Evolutionary conservation across 2,113 vertebrate genomes (phyloP).

Genomic region (Ursus arctos): DNA sequence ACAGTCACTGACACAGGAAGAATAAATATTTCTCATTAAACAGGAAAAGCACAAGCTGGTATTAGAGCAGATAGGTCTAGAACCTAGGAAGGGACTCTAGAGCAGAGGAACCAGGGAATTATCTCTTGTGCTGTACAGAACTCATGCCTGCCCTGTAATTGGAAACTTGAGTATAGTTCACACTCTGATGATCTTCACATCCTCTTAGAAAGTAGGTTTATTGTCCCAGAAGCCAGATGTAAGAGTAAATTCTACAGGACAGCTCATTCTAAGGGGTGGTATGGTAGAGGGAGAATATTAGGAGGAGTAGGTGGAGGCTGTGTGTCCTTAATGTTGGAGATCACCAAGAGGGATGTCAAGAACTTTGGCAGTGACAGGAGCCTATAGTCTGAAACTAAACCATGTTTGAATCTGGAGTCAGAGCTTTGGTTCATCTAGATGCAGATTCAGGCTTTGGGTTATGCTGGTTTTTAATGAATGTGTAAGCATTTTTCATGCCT

Average conservation of each 20-base stretch:
- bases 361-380: background rate
- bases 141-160: background rate
- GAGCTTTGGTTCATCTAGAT: background rate
- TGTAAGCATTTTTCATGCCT: background rate
- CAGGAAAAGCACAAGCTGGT: background rate
- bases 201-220: background rate
- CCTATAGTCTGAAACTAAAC: background rate
- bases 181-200: fast-evolving
- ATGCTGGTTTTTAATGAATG: background rate
- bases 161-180: background rate
- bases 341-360: background rate
- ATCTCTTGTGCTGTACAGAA: background rate
- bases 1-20: background rate
- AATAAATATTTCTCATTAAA: background rate
- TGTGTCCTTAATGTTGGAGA: background rate
- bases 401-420: background rate
- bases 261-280: background rate
- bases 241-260: background rate
- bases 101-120: background rate
- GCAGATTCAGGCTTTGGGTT: background rate
- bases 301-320: background rate
- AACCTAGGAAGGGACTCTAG: background rate
- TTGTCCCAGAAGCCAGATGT: background rate
- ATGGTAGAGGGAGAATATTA: background rate
- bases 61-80: background rate